These are phyloP conservation scores for Tubulanus polymorphus DNA, from an alignment of 2,888 invertebrate species.

Conservation along the genomic window DNA sequence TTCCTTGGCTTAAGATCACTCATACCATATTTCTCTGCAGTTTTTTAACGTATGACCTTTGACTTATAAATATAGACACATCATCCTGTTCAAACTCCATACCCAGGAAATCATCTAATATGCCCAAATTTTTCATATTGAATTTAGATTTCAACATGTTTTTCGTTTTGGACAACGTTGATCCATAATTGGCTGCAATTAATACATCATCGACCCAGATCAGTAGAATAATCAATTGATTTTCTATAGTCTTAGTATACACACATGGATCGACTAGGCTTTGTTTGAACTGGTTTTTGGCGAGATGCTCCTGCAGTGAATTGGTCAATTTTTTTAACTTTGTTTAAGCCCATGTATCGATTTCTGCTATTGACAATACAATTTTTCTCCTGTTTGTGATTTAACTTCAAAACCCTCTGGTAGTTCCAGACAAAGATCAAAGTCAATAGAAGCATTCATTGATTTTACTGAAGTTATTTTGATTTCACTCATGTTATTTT, in stretches of 20 bases:
- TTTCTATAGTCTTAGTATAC: background rate
- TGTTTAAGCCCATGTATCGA: conserved; percentile 2
- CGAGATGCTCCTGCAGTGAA: conserved; percentile 4
- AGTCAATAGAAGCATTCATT: background rate
- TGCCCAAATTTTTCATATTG: background rate
- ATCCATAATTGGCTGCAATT: background rate
- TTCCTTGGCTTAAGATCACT: background rate
- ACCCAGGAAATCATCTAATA: no score
- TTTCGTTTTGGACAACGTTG: background rate
- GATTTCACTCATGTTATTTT: background rate
- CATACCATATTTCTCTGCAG: background rate
- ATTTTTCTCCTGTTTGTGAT: background rate
- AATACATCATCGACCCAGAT: conserved; percentile 14
- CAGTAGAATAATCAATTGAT: conserved; percentile 1
- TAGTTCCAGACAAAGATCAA: background rate
- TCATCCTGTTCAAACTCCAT: background rate
- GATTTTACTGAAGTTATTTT: background rate
- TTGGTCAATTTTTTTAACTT: background rate
- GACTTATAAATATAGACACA: background rate
- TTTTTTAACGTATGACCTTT: background rate
- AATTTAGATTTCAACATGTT: background rate
- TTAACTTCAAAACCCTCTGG: conserved; percentile 1
- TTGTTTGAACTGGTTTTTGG: conserved; percentile 1
- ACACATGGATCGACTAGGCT: background rate
- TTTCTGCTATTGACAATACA: background rate